Base-by-base conservation (phyloP, 2,113 vertebrate species). In the Grammomys dolichurus region DNA sequence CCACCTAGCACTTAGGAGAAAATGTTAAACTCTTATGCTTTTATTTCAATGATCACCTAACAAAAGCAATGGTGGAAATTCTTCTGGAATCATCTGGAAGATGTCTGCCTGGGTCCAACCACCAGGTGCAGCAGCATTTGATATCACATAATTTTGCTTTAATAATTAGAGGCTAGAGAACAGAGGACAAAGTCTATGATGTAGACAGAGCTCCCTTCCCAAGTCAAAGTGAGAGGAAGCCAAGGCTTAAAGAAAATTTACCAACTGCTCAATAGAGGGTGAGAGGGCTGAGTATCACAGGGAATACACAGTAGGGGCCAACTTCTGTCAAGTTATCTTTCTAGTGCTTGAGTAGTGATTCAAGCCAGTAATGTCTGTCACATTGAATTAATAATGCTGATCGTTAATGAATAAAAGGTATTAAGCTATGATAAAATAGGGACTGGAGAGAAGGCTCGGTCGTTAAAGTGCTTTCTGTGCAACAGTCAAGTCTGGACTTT, bases 381-480 rank as follows among this genome's bases (percentile, higher is more conserved):
- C 16, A 67, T 0, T 88, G n/a, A 81, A 72, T 81, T 85, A 88
- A 51, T 80, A 65, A 24, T 60, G 33, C 46, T 26, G 73, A 28
- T 60, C 75, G 72, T 48, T 69, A 88, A 86, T 92, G 22, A 92
- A 78, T 33, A 95, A 94, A 91, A 93, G 73, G 14, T 73, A 90
- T 46, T 63, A 40, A 87, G 89, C 86, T 77, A 46, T 67, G 81
- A 69, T 51, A 69, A 33, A 36, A 67, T 36, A 51, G 58, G 24
- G 26, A 9, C 40, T n/a, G 46, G 40, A 36, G 43, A 69, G 40
- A 69, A 33, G 26, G 16, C 19, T 48, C 10, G 33, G 43, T 13
- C 28, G 5, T 36, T 69, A 69, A 48, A 69, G 63, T 48, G 31
- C 5, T 33, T 51, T 5, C 28, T 48, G 31, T 7, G 63, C 43